A percentile compares a stretch with the other conserved stretches of the same genome.
Conservation (phyloP, 1,140 invertebrate genomes). For the Cataglyphis hispanica region DNA sequence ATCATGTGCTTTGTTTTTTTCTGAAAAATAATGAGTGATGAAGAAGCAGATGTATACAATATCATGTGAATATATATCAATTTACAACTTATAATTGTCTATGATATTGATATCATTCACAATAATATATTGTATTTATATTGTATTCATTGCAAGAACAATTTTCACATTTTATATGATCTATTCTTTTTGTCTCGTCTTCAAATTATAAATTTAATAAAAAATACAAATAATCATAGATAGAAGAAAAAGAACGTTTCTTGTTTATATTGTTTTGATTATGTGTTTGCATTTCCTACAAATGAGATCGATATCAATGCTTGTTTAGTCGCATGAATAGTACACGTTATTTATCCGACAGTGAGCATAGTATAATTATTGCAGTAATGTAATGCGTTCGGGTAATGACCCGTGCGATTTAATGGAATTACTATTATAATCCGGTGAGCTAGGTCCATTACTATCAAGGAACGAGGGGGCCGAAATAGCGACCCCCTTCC, state of each 20-base stretch:
- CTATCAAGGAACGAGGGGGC: slow-evolving; percentile 35
- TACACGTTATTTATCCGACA: slow-evolving; percentile 43
- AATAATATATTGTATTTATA: neutral
- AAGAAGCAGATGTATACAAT: neutral
- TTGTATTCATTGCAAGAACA: neutral
- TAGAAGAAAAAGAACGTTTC: neutral
- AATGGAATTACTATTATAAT: slow-evolving; percentile 62
- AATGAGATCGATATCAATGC: slow-evolving; percentile 10
- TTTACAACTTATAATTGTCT: neutral
- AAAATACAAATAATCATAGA: neutral
- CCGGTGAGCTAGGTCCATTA: slow-evolving; percentile 42
- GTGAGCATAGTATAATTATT: slow-evolving; percentile 53
- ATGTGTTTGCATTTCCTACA: neutral
- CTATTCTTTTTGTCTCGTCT: too few species aligned
- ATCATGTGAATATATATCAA: slow-evolving; percentile 2
- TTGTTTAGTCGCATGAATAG: slow-evolving; percentile 37
- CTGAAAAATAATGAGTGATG: slow-evolving; percentile 23
- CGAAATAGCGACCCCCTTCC: slow-evolving; percentile 44
- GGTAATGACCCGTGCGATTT: slow-evolving; percentile 55
- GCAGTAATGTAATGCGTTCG: slow-evolving; percentile 54
- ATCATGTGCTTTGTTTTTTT: neutral
- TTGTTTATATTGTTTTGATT: neutral
- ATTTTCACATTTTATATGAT: neutral
- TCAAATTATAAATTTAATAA: neutral
- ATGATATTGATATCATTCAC: neutral